phyloP scores from a whole-genome alignment of 2,797 vertebrate species.

The Babyrousa celebensis region DNA sequence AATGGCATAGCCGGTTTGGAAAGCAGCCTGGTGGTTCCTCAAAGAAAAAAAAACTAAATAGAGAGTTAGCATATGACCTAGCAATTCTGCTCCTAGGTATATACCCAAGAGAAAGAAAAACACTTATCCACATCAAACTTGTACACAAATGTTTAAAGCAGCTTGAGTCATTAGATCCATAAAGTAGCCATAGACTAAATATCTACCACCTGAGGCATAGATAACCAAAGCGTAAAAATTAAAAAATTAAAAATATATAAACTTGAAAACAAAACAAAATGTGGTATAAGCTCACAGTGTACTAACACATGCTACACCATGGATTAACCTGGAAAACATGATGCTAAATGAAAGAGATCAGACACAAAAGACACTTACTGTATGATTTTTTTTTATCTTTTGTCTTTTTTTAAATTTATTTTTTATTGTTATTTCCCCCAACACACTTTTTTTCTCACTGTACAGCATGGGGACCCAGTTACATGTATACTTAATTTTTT shows the following conservation, averaged over 20 bases:
- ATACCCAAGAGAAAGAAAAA: constrained; percentile 66
- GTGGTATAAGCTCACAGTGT: background rate
- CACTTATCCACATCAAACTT: constrained; percentile 4
- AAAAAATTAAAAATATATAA: no score
- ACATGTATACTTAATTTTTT: no score
- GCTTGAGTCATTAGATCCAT: constrained; percentile 24
- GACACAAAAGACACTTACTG: background rate
- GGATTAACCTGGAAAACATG: background rate
- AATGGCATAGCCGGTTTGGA: background rate
- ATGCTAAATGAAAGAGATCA: constrained; percentile 29
- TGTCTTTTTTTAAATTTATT: no score
- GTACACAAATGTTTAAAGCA: constrained; percentile 23
- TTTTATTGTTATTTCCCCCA: no score
- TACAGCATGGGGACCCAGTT: no score
- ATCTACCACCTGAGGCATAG: background rate
- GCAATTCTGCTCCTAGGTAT: constrained; percentile 29
- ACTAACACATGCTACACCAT: background rate
- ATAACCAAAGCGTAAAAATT: constrained; percentile 9
- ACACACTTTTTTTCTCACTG: no score
- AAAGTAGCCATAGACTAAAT: constrained; percentile 52
- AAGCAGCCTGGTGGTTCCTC: constrained; percentile 41
- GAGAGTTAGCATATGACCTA: background rate
- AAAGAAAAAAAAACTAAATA: background rate
- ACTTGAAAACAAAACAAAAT: background rate
- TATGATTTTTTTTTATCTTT: background rate